Percentiles rank a stretch among this genome's conserved stretches.
These are phyloP conservation scores for Dysdera silvatica DNA, from an alignment of 1,140 invertebrate species.

Conservation along the genomic window DNA sequence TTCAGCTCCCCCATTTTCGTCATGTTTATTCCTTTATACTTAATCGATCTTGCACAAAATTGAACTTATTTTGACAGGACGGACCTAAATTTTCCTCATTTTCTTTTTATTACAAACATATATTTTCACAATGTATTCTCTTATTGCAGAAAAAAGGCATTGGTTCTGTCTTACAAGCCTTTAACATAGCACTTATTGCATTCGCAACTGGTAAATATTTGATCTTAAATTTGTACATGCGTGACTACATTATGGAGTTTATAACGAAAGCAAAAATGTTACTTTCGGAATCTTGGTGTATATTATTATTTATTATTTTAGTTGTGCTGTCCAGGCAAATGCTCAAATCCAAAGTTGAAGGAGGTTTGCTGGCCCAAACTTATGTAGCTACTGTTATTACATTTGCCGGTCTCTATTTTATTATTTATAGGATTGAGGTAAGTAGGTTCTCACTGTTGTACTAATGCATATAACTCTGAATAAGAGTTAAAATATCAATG, in stretches of 20 bases:
- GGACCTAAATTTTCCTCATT: no score
- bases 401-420: conserved; percentile 21
- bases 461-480: no score
- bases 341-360: conserved; percentile 23
- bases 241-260: background rate
- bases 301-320: conserved; percentile 12
- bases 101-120: no score
- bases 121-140: no score
- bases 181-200: conserved; percentile 13
- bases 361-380: conserved; percentile 18
- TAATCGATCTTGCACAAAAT: no score
- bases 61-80: no score
- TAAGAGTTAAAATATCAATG: no score
- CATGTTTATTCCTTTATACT: no score
- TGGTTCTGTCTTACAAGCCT: conserved; percentile 3
- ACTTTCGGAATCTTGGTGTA: background rate
- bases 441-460: no score
- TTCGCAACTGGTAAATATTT: conserved; percentile 20
- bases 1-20: no score
- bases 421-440: conserved; percentile 14
- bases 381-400: conserved; percentile 24
- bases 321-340: conserved; percentile 14
- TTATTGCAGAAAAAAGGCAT: conserved; percentile 6
- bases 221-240: background rate
- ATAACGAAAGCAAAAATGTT: background rate